Base-by-base conservation (phyloP, 1,140 invertebrate species). In the Cydia amplana region DNA sequence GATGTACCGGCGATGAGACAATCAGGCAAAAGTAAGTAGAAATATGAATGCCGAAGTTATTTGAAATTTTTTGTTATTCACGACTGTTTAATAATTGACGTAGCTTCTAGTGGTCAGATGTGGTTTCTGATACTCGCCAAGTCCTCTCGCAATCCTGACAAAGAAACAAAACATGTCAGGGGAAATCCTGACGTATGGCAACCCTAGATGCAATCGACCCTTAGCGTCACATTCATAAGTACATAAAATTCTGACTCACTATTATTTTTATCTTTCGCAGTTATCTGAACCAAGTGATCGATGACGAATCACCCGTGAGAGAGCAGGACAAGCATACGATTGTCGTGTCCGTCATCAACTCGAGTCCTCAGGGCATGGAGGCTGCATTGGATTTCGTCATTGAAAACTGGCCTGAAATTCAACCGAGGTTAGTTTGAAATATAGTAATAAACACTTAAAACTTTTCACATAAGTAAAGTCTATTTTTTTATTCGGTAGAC, bases 1-100 rank as follows among this genome's bases (percentile, higher is more conserved):
- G 94, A 49, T 96, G 95, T 77, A 94, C 94, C 0, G 91, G 93
- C 18, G 87, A 94, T 67, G 79, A 82, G 1, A 77, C 77, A 43
- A 74, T 80, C 0, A 86, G 87, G 60, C 36, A 70, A 64, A 87
- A 86, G 91, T 92, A 77, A 91, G 91, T 87, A 60, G 32, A 23
- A 20, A 60, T 18, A 51, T 10, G 36, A 40, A 10, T 40, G 1
- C 36, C 36, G 7, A 10, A 40, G 36, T 40, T 40, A 9, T 9
- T 40, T 40, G 9, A 2, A 2, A 40, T 40, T 10, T 0, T 40
- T 32, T 6, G 5, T 9, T 7, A 9, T 40, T 40, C 7, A 40
- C 32, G 5, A 28, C 28, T 2, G 4, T 28, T 28, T 28, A 28
- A 28, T 28, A 28, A 28, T 28, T 28, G 28, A 28, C 28, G 28